These are phyloP conservation scores for Phallusia fumigata DNA, from an alignment of 23 tunicate genomes.

Conservation along the genomic window DNA sequence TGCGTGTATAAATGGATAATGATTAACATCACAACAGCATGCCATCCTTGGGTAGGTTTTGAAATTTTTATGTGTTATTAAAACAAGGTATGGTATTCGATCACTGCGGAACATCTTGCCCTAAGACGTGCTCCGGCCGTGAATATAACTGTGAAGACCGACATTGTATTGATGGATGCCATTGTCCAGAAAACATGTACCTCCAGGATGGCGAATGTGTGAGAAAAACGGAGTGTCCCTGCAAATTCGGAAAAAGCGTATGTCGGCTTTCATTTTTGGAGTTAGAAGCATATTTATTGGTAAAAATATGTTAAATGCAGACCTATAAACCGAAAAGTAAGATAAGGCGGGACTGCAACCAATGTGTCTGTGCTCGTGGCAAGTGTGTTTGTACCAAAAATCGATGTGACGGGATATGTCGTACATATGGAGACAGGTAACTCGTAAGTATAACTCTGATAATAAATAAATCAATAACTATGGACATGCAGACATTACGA, in stretches of 20 bases:
- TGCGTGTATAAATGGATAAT: no score
- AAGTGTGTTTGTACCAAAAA: conserved; percentile 97
- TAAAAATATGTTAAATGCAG: conserved; percentile 12
- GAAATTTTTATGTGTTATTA: background rate
- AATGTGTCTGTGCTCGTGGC: conserved; percentile 97
- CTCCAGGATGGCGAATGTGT: conserved; percentile 91
- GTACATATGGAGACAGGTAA: conserved; percentile 86
- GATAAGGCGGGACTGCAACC: conserved; percentile 98
- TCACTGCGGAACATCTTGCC: conserved; percentile 95
- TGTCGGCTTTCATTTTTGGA: background rate
- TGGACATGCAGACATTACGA: conserved; percentile 75
- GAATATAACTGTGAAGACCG: conserved; percentile 98
- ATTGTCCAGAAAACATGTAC: conserved; percentile 87
- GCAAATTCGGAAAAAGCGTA: conserved; percentile 88
- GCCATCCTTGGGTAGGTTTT: background rate
- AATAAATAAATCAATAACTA: background rate
- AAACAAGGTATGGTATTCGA: conserved; percentile 89
- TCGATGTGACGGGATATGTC: conserved; percentile 93
- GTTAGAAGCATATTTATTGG: background rate
- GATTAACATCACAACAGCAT: no score
- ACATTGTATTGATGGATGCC: conserved; percentile 99
- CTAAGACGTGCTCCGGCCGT: conserved; percentile 91
- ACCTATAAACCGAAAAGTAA: conserved; percentile 93
- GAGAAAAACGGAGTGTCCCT: conserved; percentile 78
- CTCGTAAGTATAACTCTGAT: background rate